Evolutionary conservation across 2,888 invertebrate species (phyloP).

Genomic region (Horisme vitalbata): DNA sequence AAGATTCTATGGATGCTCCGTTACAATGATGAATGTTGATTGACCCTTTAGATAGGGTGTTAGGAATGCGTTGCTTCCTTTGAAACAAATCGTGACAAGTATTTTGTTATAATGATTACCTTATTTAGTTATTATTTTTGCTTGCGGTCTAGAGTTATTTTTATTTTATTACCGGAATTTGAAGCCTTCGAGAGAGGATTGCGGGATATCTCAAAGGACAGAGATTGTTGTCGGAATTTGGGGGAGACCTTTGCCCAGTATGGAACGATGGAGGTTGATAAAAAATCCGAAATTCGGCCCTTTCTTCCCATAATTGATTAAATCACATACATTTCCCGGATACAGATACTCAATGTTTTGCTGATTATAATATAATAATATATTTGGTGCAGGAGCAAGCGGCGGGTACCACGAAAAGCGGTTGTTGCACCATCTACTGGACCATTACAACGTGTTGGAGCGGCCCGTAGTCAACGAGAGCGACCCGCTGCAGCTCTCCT

Average conservation of each 20-base stretch:
- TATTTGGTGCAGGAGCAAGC: constrained; percentile 84
- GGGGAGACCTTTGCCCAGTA: too few species aligned
- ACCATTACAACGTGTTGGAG: constrained; percentile 97
- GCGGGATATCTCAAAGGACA: too few species aligned
- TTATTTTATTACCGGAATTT: too few species aligned
- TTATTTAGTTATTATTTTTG: too few species aligned
- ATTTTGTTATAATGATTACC: too few species aligned
- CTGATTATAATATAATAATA: background rate
- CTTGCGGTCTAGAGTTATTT: too few species aligned
- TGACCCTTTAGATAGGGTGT: constrained; percentile 1
- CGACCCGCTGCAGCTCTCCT: constrained; percentile 96
- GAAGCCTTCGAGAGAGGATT: too few species aligned
- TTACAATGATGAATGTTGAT: constrained; percentile 5
- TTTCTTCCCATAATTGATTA: too few species aligned
- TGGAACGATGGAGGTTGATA: too few species aligned
- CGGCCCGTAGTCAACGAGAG: constrained; percentile 97
- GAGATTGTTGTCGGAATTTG: too few species aligned
- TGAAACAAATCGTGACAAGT: background rate
- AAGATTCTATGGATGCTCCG: constrained; percentile 4
- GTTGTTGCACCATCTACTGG: constrained; percentile 94
- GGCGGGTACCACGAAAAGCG: constrained; percentile 96
- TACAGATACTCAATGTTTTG: background rate
- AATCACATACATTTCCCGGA: too few species aligned
- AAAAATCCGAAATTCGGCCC: too few species aligned
- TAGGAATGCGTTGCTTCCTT: background rate